A percentile compares a stretch with the other conserved stretches of the same genome.
Conservation (phyloP, 2,113 vertebrate species). For the Halcyon senegalensis region DNA sequence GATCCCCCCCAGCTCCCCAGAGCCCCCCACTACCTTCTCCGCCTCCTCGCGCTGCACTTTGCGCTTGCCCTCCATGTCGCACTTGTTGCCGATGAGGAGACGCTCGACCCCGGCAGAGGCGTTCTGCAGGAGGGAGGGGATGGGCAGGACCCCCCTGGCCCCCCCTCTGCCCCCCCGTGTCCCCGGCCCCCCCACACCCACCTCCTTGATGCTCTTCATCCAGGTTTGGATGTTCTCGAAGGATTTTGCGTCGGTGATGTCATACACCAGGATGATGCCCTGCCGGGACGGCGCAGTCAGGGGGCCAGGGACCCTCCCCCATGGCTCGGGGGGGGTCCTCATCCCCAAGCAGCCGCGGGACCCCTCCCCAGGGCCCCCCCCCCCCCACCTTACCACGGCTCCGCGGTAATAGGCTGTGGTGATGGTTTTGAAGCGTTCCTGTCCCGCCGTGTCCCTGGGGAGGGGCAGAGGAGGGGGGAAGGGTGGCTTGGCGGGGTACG, state of each 20-base stretch:
- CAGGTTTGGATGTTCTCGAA: conserved; percentile 96
- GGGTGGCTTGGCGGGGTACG: too few relatives aligned
- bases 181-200: not conserved
- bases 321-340: too few relatives aligned
- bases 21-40: conserved; percentile 88
- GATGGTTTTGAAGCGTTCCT: conserved; percentile 96
- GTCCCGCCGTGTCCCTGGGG: conserved; percentile 93
- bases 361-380: too few relatives aligned
- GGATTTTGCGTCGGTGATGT: conserved; percentile 94
- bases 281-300: conserved; percentile 4
- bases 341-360: accelerated
- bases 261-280: conserved; percentile 95
- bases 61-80: conserved; percentile 89
- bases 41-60: conserved; percentile 87
- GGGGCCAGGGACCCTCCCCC: not conserved
- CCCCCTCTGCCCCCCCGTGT: too few relatives aligned
- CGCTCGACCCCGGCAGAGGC: conserved; percentile 88
- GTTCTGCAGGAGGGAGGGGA: conserved; percentile 76
- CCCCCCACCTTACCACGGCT: conserved; percentile 85
- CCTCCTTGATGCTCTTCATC: conserved; percentile 95
- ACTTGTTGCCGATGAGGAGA: conserved; percentile 93
- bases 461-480: not conserved
- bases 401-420: conserved; percentile 95
- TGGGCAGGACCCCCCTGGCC: not conserved
- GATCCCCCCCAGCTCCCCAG: too few relatives aligned